These are phyloP conservation scores for Cichlasoma orientale DNA, from an alignment of 2,797 vertebrate species.

Conservation along the genomic window DNA sequence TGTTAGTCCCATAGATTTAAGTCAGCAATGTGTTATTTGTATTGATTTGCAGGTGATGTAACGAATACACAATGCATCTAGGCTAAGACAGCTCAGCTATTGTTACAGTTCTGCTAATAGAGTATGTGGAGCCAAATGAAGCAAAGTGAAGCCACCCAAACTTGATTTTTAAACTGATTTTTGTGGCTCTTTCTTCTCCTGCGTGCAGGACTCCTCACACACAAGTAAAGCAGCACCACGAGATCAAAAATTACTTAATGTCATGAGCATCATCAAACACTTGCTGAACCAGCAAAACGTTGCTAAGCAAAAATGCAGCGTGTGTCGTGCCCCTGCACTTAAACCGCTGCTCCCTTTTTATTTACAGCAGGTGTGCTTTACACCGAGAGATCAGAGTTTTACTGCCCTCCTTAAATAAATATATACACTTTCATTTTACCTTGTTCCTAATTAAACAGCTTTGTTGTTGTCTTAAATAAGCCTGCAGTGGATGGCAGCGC, in stretches of 20 bases:
- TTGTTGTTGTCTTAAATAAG: neutral
- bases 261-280: neutral
- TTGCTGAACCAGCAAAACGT: neutral
- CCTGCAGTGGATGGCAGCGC: neutral
- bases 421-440: neutral
- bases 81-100: neutral
- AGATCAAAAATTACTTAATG: neutral
- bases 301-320: neutral
- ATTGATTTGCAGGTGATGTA: neutral
- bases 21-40: neutral
- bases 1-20: conserved; percentile 6
- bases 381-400: neutral
- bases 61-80: neutral
- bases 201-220: neutral
- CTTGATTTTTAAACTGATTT: neutral
- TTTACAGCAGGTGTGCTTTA: neutral
- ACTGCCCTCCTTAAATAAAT: neutral
- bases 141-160: neutral
- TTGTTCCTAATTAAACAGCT: neutral
- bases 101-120: neutral
- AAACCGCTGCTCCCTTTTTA: neutral
- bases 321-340: neutral
- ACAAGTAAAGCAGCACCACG: neutral
- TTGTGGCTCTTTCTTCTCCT: neutral
- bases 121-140: neutral